phyloP scores from a whole-genome alignment of 1,140 invertebrate genomes.

The Cydia pomonella region DNA sequence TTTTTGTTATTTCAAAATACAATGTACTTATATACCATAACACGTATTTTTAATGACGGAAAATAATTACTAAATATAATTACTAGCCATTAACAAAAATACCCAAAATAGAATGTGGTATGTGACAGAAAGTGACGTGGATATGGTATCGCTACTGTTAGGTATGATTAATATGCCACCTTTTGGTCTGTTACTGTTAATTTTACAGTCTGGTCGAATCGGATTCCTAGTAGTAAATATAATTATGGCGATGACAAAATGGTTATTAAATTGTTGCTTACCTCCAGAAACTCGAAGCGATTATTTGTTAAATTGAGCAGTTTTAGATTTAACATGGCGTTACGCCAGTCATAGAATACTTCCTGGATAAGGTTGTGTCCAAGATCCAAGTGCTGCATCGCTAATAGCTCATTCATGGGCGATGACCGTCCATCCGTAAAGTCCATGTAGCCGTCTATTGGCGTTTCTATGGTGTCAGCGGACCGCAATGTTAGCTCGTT shows the following conservation, averaged over 20 bases:
- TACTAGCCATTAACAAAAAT: too few relatives aligned
- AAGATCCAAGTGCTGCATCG: not conserved
- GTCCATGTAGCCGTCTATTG: not conserved
- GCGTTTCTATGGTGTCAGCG: not conserved
- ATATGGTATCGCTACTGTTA: too few relatives aligned
- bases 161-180: too few relatives aligned
- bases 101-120: too few relatives aligned
- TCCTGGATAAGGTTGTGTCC: not conserved
- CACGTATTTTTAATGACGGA: too few relatives aligned
- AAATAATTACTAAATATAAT: too few relatives aligned
- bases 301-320: conserved; percentile 17
- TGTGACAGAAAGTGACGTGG: too few relatives aligned
- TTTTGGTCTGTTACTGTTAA: too few relatives aligned
- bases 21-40: too few relatives aligned
- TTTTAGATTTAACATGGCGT: not conserved
- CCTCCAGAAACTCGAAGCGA: not conserved
- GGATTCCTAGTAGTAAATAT: too few relatives aligned
- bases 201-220: too few relatives aligned
- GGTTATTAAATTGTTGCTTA: not conserved
- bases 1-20: too few relatives aligned
- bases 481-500: not conserved
- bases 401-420: not conserved
- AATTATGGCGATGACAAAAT: not conserved
- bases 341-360: conserved; percentile 5
- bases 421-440: not conserved